Base-by-base conservation (phyloP, 2,113 vertebrate genomes). In the Cynoglossus semilaevis region DNA sequence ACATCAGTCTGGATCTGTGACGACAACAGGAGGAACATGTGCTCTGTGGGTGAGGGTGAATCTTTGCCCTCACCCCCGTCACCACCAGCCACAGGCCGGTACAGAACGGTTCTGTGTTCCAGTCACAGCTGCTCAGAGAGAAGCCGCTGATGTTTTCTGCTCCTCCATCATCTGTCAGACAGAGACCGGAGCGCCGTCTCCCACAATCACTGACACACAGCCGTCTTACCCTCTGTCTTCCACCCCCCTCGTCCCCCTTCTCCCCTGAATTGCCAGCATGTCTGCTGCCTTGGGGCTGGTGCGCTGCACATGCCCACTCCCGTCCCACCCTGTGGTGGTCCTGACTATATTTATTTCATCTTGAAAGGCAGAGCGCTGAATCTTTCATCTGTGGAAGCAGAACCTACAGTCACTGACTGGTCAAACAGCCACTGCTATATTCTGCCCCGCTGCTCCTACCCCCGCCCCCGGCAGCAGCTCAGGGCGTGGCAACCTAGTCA, bases 361-460 rank as follows among this genome's bases (percentile, higher is more conserved):
- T 79, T 18, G 7, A 53, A 69, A 79, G 75, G 67, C 78, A 69
- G 52, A n/a, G n/a, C n/a, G n/a, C n/a, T n/a, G n/a, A n/a, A n/a
- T n/a, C n/a, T n/a, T 42, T 63, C 55, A 80, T 85, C 85, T 43
- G 14, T 44, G 56, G 60, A 66, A 58, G 63, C 54, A 63, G 87
- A 87, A 87, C 87, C 87, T 87, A 90, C 86, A 90, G 90, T 86
- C 72, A 69, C 37, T 67, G 74, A 74, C 77, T 72, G 77, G 75
- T 64, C 70, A 79, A 77, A 79, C 76, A 65, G 67, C 53, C 16
- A 15, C 64, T 45, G 58, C 61, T 51, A 54, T 36, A 11, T 66
- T 77, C 66, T 15, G 46, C 60, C 47, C 54, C 15, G 56, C 64
- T 52, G 49, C 70, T 63, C 52, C 47, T 16, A 9, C 16, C 5